These are phyloP conservation scores for Hymenochirus boettgeri DNA, from an alignment of 2,113 vertebrate species.

Conservation along the genomic window DNA sequence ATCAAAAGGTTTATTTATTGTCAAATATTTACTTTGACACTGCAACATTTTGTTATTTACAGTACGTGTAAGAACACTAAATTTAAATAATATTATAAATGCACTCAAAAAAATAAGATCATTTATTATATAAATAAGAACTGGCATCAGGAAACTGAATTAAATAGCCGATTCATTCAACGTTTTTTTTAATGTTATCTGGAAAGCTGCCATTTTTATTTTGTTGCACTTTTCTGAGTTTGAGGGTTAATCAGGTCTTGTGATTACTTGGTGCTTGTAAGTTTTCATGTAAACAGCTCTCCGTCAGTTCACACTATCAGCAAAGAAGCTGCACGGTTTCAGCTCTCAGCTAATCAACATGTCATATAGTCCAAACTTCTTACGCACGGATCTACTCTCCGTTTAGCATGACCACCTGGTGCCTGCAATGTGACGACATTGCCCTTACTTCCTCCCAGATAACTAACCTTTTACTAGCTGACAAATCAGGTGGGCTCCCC, in stretches of 20 bases:
- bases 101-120: too few relatives aligned
- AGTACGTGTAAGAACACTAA: too few relatives aligned
- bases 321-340: slow-evolving; percentile 60
- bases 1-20: too few relatives aligned
- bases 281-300: slow-evolving; percentile 33
- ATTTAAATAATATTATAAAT: too few relatives aligned
- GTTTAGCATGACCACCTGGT: slow-evolving; percentile 26
- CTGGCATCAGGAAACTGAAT: too few relatives aligned
- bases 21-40: too few relatives aligned
- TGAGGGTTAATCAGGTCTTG: slow-evolving; percentile 25
- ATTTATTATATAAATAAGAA: too few relatives aligned
- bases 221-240: neutral
- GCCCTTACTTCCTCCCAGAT: slow-evolving; percentile 49
- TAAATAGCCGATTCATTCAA: too few relatives aligned
- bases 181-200: too few relatives aligned
- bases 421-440: slow-evolving; percentile 48
- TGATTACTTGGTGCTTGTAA: slow-evolving; percentile 26
- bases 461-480: slow-evolving; percentile 47
- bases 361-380: slow-evolving; percentile 62
- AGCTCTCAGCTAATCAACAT: slow-evolving; percentile 65
- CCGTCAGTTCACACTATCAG: slow-evolving; percentile 18
- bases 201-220: neutral
- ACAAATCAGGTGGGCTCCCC: slow-evolving; percentile 51
- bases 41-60: too few relatives aligned
- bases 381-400: slow-evolving; percentile 56